A percentile compares a stretch with the other conserved stretches of the same genome.
Evolutionary conservation across 2,113 vertebrate species (phyloP).

Genomic region (Sprattus sprattus): DNA sequence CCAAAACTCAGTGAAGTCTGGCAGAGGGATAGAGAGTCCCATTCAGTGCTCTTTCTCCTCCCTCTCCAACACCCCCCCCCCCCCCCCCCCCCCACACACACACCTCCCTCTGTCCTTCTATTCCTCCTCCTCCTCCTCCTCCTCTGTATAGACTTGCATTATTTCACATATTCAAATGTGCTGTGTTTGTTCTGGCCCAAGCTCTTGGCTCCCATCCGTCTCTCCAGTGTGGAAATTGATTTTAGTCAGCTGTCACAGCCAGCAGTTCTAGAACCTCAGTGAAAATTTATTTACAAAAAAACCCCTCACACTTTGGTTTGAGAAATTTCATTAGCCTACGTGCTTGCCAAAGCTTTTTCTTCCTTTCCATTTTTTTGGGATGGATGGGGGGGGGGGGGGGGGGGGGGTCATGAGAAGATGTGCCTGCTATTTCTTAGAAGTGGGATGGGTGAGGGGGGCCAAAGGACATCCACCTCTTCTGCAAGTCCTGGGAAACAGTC

Average conservation of each 20-base stretch:
- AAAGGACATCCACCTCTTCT: slow-evolving; percentile 24
- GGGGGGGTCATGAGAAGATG: slow-evolving; percentile 37
- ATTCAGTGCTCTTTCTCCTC: not conserved
- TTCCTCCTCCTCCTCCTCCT: slow-evolving; percentile 35
- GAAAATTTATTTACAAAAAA: slow-evolving; percentile 55
- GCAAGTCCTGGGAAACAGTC: slow-evolving; percentile 31
- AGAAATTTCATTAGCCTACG: slow-evolving; percentile 58
- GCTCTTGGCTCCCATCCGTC: slow-evolving; percentile 52
- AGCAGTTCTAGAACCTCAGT: slow-evolving; percentile 55
- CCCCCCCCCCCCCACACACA: not conserved
- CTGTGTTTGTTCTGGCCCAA: slow-evolving; percentile 55
- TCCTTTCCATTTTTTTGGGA: not conserved
- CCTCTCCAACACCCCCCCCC: no score
- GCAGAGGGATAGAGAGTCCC: not conserved
- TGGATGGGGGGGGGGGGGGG: not conserved
- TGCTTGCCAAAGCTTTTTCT: slow-evolving; percentile 37
- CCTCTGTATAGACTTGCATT: slow-evolving; percentile 44
- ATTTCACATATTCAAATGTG: slow-evolving; percentile 59
- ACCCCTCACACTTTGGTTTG: slow-evolving; percentile 44
- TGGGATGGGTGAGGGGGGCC: not conserved
- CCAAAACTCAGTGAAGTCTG: not conserved
- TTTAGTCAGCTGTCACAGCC: slow-evolving; percentile 64
- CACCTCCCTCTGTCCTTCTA: slow-evolving; percentile 17
- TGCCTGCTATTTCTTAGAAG: slow-evolving; percentile 40
- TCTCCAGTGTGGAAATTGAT: slow-evolving; percentile 60